These are phyloP conservation scores for Drosophila cracens DNA, from an alignment of 2,888 invertebrate species.

Conservation along the genomic window DNA sequence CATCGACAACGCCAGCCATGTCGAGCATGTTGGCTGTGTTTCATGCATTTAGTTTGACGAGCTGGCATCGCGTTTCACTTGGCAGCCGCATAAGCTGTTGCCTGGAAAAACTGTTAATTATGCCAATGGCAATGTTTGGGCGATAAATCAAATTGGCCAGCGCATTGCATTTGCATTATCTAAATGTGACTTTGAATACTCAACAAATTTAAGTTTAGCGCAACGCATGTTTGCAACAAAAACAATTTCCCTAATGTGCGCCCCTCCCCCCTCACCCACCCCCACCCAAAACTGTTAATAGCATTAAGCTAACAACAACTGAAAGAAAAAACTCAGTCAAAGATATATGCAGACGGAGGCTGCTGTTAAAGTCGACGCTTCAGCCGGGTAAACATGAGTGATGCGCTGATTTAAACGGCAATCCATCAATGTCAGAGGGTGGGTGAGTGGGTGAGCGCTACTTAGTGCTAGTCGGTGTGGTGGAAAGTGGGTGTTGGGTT, in stretches of 20 bases:
- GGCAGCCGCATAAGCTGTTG: slow-evolving; percentile 28
- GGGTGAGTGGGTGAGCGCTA: slow-evolving; percentile 23
- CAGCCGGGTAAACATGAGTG: slow-evolving; percentile 78
- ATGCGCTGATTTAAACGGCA: slow-evolving; percentile 85
- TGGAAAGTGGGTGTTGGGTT: slow-evolving; percentile 6
- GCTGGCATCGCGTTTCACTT: slow-evolving; percentile 51
- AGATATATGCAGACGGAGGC: slow-evolving; percentile 43
- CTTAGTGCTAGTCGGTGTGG: slow-evolving; percentile 16
- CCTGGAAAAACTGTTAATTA: slow-evolving; percentile 61
- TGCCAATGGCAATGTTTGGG: slow-evolving; percentile 48
- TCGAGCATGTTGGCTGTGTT: slow-evolving; percentile 14
- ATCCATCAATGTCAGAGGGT: slow-evolving; percentile 84
- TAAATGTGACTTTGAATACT: slow-evolving; percentile 62
- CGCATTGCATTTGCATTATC: slow-evolving; percentile 63
- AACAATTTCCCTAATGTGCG: slow-evolving; percentile 78
- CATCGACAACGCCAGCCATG: slow-evolving; percentile 25
- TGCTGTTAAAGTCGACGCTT: slow-evolving; percentile 60
- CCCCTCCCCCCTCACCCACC: neutral
- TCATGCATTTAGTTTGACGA: slow-evolving; percentile 24
- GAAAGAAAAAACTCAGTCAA: slow-evolving; percentile 47
- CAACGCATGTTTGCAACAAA: slow-evolving; percentile 38
- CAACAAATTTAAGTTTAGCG: slow-evolving; percentile 54
- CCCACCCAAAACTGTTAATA: slow-evolving; percentile 71
- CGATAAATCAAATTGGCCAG: slow-evolving; percentile 70
- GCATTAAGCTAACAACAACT: slow-evolving; percentile 61